These are phyloP conservation scores for Leptonema lineaticorne DNA, from an alignment of 1,140 invertebrate species.

Conservation along the genomic window DNA sequence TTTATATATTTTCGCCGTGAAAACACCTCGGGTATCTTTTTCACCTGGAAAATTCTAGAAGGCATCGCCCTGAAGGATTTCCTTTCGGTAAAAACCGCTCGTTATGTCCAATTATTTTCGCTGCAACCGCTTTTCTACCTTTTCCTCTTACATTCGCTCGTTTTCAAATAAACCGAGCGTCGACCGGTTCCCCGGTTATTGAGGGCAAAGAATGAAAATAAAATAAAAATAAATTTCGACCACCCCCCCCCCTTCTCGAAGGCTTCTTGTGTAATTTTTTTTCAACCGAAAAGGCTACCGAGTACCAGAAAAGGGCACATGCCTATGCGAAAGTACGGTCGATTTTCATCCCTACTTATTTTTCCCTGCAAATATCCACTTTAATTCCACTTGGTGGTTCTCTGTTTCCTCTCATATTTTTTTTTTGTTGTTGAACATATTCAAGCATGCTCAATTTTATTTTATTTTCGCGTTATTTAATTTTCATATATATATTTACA, in stretches of 20 bases:
- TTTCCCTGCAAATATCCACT: not conserved
- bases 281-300: not conserved
- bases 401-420: not conserved
- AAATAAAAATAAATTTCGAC: too few species aligned
- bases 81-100: conserved; percentile 18
- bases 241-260: not conserved
- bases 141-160: too few species aligned
- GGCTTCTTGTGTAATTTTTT: too few species aligned
- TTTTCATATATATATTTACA: not conserved
- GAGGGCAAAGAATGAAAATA: not conserved
- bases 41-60: conserved; percentile 25
- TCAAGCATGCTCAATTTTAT: not conserved
- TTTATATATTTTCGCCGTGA: conserved; percentile 19
- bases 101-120: conserved; percentile 38
- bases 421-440: conserved; percentile 10
- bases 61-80: conserved; percentile 2
- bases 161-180: too few species aligned
- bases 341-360: conserved; percentile 11
- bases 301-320: not conserved
- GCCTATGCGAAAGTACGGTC: not conserved
- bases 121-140: not conserved
- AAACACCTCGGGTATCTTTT: conserved; percentile 36
- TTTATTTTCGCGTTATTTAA: not conserved
- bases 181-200: too few species aligned
- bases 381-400: not conserved